phyloP scores from a whole-genome alignment of 35 echinoderm and acorn worm genomes.

The Ophiothrix spiculata region DNA sequence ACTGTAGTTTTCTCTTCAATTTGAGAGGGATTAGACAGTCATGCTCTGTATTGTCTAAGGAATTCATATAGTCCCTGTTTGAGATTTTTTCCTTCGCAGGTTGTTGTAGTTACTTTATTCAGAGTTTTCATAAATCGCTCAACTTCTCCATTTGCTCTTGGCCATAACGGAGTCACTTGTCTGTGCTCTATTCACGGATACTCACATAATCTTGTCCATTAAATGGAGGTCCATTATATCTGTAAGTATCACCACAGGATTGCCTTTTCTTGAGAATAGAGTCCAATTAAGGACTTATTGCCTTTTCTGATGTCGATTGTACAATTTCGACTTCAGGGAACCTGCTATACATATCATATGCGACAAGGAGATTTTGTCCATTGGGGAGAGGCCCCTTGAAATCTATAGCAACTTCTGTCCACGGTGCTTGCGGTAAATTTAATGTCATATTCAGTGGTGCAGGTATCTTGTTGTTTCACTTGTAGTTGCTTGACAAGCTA shows the following conservation, averaged over 20 bases:
- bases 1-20: no score
- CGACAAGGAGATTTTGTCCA: conserved; percentile 64
- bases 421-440: conserved; percentile 7
- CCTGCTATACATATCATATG: conserved; percentile 56
- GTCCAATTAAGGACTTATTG: conserved; percentile 40
- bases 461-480: neutral
- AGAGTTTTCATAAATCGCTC: conserved; percentile 57
- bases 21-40: no score
- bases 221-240: conserved; percentile 62
- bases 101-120: conserved; percentile 19
- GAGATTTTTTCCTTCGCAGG: conserved; percentile 29
- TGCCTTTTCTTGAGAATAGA: conserved; percentile 38
- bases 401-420: conserved; percentile 38
- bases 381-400: conserved; percentile 24
- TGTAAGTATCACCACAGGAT: conserved; percentile 41
- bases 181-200: conserved; percentile 31
- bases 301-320: conserved; percentile 45
- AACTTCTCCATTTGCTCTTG: conserved; percentile 58
- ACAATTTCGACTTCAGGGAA: conserved; percentile 70
- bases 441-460: conserved; percentile 38
- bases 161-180: conserved; percentile 54
- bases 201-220: conserved; percentile 25
- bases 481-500: conserved; percentile 49
- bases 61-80: conserved; percentile 72
- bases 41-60: conserved; percentile 52